Evolutionary conservation across 2,113 vertebrate species (phyloP).

Genomic region (Canis aureus): DNA sequence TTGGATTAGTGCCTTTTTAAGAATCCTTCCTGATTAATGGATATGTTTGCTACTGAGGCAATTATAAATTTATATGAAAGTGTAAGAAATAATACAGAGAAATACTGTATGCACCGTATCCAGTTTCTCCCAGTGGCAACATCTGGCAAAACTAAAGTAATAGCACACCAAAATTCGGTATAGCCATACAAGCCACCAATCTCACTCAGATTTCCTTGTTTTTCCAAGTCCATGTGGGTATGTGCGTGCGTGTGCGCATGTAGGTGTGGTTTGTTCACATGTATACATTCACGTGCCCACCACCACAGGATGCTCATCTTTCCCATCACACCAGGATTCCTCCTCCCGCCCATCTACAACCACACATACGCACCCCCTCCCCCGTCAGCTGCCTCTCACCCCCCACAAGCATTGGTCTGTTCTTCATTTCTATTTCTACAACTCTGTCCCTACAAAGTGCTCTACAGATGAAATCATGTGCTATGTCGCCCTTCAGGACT

Average conservation of each 20-base stretch:
- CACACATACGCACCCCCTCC: accelerated
- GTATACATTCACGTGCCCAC: accelerated
- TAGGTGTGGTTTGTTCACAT: neutral
- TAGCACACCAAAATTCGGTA: neutral
- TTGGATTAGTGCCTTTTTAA: neutral
- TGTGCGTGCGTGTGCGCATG: neutral
- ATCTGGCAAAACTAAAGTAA: neutral
- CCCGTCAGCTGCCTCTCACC: accelerated
- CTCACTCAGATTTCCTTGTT: neutral
- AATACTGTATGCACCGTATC: neutral
- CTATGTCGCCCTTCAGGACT: neutral
- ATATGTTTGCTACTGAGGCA: neutral
- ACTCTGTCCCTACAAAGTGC: neutral
- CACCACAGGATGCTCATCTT: accelerated
- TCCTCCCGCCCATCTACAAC: neutral
- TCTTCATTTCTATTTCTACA: neutral
- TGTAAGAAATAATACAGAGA: neutral
- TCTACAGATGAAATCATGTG: neutral
- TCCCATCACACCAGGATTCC: neutral
- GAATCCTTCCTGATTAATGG: neutral
- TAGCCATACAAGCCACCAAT: neutral
- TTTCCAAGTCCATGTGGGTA: neutral
- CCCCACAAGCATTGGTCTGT: neutral
- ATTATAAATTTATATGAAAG: neutral
- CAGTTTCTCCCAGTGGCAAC: neutral